Evolutionary conservation across 2,113 vertebrate species (phyloP), one percentile per base, ranked within the genome.

Genomic region (Hemibagrus wyckioides): DNA sequence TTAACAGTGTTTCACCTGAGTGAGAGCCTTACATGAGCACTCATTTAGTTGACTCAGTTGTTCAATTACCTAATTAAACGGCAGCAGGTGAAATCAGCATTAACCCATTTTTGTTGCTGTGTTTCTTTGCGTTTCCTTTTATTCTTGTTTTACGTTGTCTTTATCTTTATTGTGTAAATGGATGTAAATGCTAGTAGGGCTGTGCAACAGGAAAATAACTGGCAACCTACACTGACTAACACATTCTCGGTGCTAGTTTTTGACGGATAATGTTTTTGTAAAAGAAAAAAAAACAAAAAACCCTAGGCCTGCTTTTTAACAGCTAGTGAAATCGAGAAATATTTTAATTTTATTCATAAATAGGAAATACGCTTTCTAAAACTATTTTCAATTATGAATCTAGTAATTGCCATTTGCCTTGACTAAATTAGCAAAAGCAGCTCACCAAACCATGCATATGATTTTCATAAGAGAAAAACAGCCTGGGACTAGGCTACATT

Each of bases 1-100:
- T 91, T 91, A 91, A 85, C 88, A 69, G 77, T 59, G 86, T 89
- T 91, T 91, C 88, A 89, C 90, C 90, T 89, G 88, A 88, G 82
- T 88, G 85, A 44, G 69, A 82, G 85, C 59, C 89, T 85, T 85
- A 75, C 69, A 86, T 80, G 88, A 33, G 54, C 76, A 85, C 73
- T 89, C 85, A 89, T 88, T 89, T 85, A 85, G 84, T 67, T 83
- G 82, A 89, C 88, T 88, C 50, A 76, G 77, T 67, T 80, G 79
- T 89, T 88, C 90, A 89, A 86, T 89, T 89, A 89, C 77, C 84
- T 82, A 91, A 91, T 85, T 89, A 87, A 79, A 85, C 86, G 65
- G 75, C 67, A 75, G 65, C 80, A 86, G 76, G 52, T 88, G n/a
- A 86, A 89, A 89, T 86, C 77, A 76, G 63, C 75, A 82, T 89